phyloP scores from a whole-genome alignment of 2,797 vertebrate genomes.

The Siniperca obscura region DNA sequence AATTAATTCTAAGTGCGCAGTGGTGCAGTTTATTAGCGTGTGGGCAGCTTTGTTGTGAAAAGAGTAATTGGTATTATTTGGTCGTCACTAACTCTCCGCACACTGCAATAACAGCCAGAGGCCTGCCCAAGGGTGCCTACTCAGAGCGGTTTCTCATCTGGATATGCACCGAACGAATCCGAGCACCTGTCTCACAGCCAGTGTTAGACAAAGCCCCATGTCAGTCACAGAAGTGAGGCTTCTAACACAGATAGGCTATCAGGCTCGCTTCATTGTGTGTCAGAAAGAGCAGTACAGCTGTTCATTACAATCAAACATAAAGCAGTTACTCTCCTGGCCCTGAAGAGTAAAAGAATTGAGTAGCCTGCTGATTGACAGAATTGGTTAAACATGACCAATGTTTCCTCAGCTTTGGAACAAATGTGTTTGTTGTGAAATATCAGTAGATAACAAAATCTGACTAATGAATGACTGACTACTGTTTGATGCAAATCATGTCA shows the following conservation, averaged over 20 bases:
- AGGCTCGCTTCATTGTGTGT: slow-evolving; percentile 75
- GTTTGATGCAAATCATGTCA: slow-evolving; percentile 28
- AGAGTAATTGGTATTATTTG: slow-evolving; percentile 47
- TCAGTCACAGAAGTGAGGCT: slow-evolving; percentile 76
- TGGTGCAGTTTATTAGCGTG: slow-evolving; percentile 14
- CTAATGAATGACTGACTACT: slow-evolving; percentile 27
- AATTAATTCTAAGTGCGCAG: neutral
- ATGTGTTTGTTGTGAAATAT: slow-evolving; percentile 35
- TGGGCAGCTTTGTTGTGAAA: slow-evolving; percentile 33
- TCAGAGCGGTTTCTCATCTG: slow-evolving; percentile 29
- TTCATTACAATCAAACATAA: slow-evolving; percentile 76
- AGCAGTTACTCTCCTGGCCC: slow-evolving; percentile 36
- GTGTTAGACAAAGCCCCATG: slow-evolving; percentile 64
- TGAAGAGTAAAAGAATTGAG: slow-evolving; percentile 42
- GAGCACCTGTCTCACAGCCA: slow-evolving; percentile 61
- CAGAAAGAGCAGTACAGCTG: slow-evolving; percentile 64
- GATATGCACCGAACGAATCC: slow-evolving; percentile 46
- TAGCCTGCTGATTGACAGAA: slow-evolving; percentile 57
- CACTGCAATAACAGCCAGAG: slow-evolving; percentile 47
- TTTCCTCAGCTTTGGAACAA: slow-evolving; percentile 40
- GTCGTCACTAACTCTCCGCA: slow-evolving; percentile 32
- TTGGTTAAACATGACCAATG: slow-evolving; percentile 49
- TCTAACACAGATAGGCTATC: slow-evolving; percentile 80
- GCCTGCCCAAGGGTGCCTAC: slow-evolving; percentile 38
- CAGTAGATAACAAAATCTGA: slow-evolving; percentile 28